phyloP scores from a whole-genome alignment of 53 echinoderm and acorn worm genomes.

The Paelopatides confundens region DNA sequence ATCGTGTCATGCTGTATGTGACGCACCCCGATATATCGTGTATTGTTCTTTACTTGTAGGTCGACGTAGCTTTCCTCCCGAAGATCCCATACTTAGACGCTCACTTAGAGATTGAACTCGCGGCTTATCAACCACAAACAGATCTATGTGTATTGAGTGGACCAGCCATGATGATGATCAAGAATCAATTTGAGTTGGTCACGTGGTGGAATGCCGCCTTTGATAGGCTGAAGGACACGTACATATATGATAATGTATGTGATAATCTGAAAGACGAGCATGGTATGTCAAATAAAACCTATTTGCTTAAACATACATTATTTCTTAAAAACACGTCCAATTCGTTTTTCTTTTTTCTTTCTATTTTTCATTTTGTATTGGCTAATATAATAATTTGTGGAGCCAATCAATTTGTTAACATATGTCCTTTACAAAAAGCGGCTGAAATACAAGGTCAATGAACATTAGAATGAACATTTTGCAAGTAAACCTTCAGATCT shows the following conservation, averaged over 20 bases:
- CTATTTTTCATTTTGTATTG: too few relatives aligned
- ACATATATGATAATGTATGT: constrained; percentile 37
- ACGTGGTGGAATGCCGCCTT: constrained; percentile 65
- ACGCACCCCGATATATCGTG: neutral
- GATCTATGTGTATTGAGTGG: constrained; percentile 54
- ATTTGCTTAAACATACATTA: too few relatives aligned
- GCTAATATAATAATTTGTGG: too few relatives aligned
- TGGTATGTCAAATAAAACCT: constrained; percentile 32
- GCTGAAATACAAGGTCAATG: too few relatives aligned
- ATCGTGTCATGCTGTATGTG: neutral
- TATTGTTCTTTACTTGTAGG: neutral
- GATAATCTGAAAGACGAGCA: constrained; percentile 43
- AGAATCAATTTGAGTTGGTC: constrained; percentile 36
- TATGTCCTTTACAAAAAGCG: too few relatives aligned
- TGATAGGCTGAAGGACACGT: constrained; percentile 9
- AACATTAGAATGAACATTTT: too few relatives aligned
- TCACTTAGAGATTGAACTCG: neutral
- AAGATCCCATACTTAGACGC: neutral
- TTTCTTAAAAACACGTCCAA: too few relatives aligned
- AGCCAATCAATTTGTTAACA: too few relatives aligned
- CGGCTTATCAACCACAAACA: neutral
- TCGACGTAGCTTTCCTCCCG: constrained; percentile 25
- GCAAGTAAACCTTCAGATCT: too few relatives aligned
- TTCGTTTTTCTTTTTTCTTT: too few relatives aligned
- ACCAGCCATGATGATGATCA: constrained; percentile 55